Percentiles rank a stretch among this genome's conserved stretches.
phyloP scores from a whole-genome alignment of 64 coral and sea anemone species.

The Actinia tenebrosa region DNA sequence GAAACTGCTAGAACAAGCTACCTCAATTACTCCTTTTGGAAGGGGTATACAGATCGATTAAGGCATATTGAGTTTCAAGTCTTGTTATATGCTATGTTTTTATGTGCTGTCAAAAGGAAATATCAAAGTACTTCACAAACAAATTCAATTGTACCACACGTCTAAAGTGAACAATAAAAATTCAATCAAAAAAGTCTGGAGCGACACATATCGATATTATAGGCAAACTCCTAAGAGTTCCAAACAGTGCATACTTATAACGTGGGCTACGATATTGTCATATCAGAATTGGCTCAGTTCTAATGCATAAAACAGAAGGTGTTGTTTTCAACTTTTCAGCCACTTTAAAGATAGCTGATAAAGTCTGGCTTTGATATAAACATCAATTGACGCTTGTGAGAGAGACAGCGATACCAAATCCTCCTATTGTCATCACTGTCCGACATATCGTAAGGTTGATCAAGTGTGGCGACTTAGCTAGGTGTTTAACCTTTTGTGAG shows the following conservation, averaged over 20 bases:
- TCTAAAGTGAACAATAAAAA: too few relatives aligned
- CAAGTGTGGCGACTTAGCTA: conserved; percentile 14
- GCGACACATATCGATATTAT: too few relatives aligned
- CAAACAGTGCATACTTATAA: not conserved
- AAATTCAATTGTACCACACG: too few relatives aligned
- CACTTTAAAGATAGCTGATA: conserved; percentile 1
- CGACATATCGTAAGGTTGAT: not conserved
- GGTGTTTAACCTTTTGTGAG: conserved; percentile 11
- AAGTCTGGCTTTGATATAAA: conserved; percentile 24
- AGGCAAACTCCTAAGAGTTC: not conserved
- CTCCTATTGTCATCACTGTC: conserved; percentile 16
- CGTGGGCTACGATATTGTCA: not conserved
- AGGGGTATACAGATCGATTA: not conserved
- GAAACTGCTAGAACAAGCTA: not conserved
- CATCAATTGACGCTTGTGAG: conserved; percentile 3
- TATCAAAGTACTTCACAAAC: too few relatives aligned
- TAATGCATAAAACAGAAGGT: conserved; percentile 13
- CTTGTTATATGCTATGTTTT: not conserved
- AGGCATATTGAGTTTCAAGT: not conserved
- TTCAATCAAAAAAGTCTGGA: too few relatives aligned
- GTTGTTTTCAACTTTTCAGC: conserved; percentile 8
- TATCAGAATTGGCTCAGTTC: not conserved
- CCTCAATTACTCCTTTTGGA: not conserved
- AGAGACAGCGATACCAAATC: conserved; percentile 14
- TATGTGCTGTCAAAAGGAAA: not conserved